A percentile compares a stretch with the other conserved stretches of the same genome.
These are phyloP conservation scores for Rhamnusium bicolor DNA, from an alignment of 2,888 invertebrate species.

Conservation along the genomic window DNA sequence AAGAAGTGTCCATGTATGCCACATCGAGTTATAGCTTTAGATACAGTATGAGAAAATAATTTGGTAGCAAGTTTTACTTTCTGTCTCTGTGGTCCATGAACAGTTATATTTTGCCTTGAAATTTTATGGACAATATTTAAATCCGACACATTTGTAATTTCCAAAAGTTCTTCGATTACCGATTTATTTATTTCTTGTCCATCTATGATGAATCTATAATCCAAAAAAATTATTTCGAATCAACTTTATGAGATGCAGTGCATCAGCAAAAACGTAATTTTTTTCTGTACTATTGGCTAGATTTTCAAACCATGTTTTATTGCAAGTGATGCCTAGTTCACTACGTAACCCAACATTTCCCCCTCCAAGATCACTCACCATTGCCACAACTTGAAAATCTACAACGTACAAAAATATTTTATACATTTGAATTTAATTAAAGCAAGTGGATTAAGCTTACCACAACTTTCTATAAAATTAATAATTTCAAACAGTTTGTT, in stretches of 20 bases:
- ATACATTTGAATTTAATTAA: no score
- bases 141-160: conserved; percentile 18
- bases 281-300: conserved; percentile 38
- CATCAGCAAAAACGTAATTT: conserved; percentile 47
- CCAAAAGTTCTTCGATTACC: conserved; percentile 1
- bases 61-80: conserved; percentile 38
- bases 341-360: conserved; percentile 43
- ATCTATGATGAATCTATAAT: conserved; percentile 45
- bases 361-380: conserved; percentile 55
- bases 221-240: conserved; percentile 47
- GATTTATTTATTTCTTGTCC: conserved; percentile 21
- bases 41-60: conserved; percentile 37
- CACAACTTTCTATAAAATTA: conserved; percentile 38
- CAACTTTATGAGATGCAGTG: conserved; percentile 49
- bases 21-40: conserved; percentile 20
- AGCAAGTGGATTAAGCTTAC: no score
- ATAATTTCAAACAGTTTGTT: conserved; percentile 46
- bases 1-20: background rate
- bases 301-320: conserved; percentile 43
- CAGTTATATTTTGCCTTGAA: conserved; percentile 1
- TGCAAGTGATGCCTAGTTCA: conserved; percentile 36
- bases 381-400: conserved; percentile 54
- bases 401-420: conserved; percentile 11
- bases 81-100: conserved; percentile 9
- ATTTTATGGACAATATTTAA: conserved; percentile 37